phyloP scores from a whole-genome alignment of 2,888 invertebrate genomes.

The Acronicta alni region DNA sequence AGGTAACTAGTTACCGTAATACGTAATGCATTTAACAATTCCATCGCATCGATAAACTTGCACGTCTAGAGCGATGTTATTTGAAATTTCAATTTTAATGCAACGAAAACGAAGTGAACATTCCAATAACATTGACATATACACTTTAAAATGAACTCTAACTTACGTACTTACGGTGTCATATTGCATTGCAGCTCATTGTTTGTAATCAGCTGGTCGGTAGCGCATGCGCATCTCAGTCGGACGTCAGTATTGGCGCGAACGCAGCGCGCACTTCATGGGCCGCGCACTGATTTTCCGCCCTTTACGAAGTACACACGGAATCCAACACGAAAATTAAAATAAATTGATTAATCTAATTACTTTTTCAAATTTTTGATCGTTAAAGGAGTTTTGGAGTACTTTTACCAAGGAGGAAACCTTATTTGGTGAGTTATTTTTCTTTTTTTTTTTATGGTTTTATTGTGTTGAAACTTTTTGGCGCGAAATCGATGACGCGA shows the following conservation, averaged over 20 bases:
- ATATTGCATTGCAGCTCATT: slow-evolving; percentile 48
- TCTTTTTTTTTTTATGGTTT: slow-evolving; percentile 3
- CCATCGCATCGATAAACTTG: slow-evolving; percentile 17
- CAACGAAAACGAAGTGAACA: slow-evolving; percentile 57
- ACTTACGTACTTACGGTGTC: slow-evolving; percentile 28
- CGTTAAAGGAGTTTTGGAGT: neutral
- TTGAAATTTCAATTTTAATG: slow-evolving; percentile 50
- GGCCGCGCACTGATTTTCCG: slow-evolving; percentile 60
- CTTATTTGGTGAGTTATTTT: slow-evolving; percentile 30
- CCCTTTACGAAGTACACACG: slow-evolving; percentile 54
- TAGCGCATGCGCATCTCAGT: slow-evolving; percentile 64
- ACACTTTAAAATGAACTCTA: slow-evolving; percentile 32
- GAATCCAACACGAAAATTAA: slow-evolving; percentile 41
- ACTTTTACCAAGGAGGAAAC: slow-evolving; percentile 12
- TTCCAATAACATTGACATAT: slow-evolving; percentile 22
- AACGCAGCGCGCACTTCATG: slow-evolving; percentile 70
- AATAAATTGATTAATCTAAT: slow-evolving; percentile 1
- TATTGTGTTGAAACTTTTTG: slow-evolving; percentile 5
- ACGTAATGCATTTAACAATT: slow-evolving; percentile 40
- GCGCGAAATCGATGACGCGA: slow-evolving; percentile 9
- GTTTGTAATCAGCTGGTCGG: slow-evolving; percentile 73
- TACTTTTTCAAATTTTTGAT: slow-evolving; percentile 1
- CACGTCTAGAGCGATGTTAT: slow-evolving; percentile 22
- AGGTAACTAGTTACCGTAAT: slow-evolving; percentile 6
- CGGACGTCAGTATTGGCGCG: slow-evolving; percentile 74